Evolutionary conservation across 2,888 invertebrate genomes (phyloP).

Genomic region (Noctua fimbriata): DNA sequence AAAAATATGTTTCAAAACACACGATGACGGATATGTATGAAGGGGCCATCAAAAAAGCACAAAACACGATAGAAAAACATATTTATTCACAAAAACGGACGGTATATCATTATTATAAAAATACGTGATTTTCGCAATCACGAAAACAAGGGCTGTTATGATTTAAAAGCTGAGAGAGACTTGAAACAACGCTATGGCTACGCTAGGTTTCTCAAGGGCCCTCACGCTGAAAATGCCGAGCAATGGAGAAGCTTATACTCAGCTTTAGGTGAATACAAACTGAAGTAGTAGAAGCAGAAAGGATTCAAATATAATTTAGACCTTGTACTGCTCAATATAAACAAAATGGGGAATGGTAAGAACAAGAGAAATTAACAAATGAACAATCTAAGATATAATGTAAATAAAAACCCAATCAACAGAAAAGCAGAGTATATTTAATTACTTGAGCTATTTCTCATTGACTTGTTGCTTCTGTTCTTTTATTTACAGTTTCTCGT

Average conservation of each 20-base stretch:
- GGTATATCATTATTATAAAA: neutral
- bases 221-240: neutral
- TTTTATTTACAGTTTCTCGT: too few species aligned
- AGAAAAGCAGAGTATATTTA: neutral
- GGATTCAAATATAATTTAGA: neutral
- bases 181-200: neutral
- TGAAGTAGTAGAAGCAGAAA: neutral
- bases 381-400: neutral
- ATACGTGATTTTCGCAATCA: conserved; percentile 3
- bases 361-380: neutral
- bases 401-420: neutral
- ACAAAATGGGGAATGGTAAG: neutral
- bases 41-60: neutral
- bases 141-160: neutral
- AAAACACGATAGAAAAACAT: conserved; percentile 1
- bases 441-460: neutral
- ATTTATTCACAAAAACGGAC: neutral
- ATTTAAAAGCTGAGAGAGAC: neutral
- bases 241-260: neutral
- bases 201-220: too few species aligned
- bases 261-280: neutral
- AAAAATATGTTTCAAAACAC: neutral
- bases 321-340: neutral
- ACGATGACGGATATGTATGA: neutral
- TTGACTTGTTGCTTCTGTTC: neutral